Base-by-base conservation (phyloP, 2,888 invertebrate species). In the Apamea crenata region DNA sequence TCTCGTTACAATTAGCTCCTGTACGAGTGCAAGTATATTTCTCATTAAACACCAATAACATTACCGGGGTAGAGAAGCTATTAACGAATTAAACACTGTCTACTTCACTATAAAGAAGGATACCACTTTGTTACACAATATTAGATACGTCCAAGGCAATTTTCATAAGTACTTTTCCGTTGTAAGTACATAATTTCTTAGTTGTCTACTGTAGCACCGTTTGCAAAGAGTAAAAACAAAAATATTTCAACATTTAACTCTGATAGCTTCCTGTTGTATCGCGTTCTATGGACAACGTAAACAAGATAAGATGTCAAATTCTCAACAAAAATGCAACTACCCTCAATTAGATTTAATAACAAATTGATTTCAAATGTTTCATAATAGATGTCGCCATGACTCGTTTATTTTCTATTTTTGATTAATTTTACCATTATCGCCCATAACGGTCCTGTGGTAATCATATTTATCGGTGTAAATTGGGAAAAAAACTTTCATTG, bases 361-460 rank as follows among this genome's bases (percentile, higher is more conserved):
- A 69, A n/a, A 44, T 56, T 50, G 0, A 40, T 75, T 81, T 75
- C 16, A 32, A 6, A 67, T 47, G 61, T 69, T 10, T 50, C 14
- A 0, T 40, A 66, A 79, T 63, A 88, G 88, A 89, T 88, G 88
- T 80, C 88, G 56, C 82, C 77, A 14, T 21, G 36, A 47, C 10
- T n/a, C 14, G 16, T 50, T 7, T 29, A 1, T 18, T 14, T 76
- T 78, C 12, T 40, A 16, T 44, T 29, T 47, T 73, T 63, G 14
- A 36, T 69, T 36, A 3, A 61, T 59, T 66, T 73, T 18, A 4
- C 2, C 1, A 61, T 36, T 78, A 36, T 36, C 18, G 18, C 5
- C 3, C 2, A 4, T 25, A 75, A 56, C 25, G 0, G 14, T 5
- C 1, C 7, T 29, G 32, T 44, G 6, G 59, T n/a, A 40, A 53